A percentile compares a stretch with the other conserved stretches of the same genome.
Evolutionary conservation across 2,113 vertebrate genomes (phyloP).

Genomic region (Plotosus lineatus): DNA sequence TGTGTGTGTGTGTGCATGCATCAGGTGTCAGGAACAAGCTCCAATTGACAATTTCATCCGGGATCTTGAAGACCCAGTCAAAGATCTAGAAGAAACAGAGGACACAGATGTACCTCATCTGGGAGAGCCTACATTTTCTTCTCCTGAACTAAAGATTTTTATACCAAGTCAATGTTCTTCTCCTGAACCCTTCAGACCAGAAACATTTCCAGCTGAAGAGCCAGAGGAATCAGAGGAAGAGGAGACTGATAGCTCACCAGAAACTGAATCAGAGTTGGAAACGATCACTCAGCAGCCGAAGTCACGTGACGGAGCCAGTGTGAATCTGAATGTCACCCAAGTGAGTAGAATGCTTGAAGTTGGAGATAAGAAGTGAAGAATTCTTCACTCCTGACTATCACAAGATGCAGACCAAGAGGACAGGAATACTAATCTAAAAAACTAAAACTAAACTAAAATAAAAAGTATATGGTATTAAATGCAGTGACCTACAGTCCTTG

Average conservation of each 20-base stretch:
- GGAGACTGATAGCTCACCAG: background rate
- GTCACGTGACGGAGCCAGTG: constrained; percentile 44
- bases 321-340: constrained; percentile 46
- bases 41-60: constrained; percentile 47
- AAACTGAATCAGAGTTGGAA: constrained; percentile 33
- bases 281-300: constrained; percentile 67
- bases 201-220: constrained; percentile 3
- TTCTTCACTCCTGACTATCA: background rate
- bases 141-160: constrained; percentile 46
- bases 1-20: constrained; percentile 16
- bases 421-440: background rate
- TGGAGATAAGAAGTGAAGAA: background rate
- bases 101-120: constrained; percentile 16
- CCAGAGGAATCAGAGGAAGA: constrained; percentile 11
- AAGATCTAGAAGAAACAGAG: background rate
- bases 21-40: constrained; percentile 52
- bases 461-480: background rate
- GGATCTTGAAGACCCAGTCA: constrained; percentile 26
- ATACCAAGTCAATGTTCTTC: background rate
- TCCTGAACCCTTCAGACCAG: background rate
- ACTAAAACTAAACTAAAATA: too few relatives aligned
- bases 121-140: constrained; percentile 32
- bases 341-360: constrained; percentile 48
- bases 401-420: background rate
- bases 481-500: background rate